Percentiles rank a stretch among this genome's conserved stretches.
Evolutionary conservation across 2,888 invertebrate species (phyloP).

Genomic region (Lutraria lutraria): DNA sequence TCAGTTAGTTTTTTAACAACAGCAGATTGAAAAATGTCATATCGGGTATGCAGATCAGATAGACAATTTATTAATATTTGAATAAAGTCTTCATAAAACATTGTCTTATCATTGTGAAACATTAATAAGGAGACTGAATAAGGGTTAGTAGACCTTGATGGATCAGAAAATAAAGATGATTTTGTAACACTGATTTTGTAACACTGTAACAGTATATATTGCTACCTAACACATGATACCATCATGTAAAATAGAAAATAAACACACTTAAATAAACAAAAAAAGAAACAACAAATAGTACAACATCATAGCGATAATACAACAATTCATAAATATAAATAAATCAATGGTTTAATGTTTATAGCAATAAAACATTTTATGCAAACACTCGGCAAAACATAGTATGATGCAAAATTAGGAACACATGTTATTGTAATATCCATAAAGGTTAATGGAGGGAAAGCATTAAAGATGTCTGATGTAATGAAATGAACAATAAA

Average conservation of each 20-base stretch:
- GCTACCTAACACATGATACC: conserved; percentile 5
- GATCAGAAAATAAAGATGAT: background rate
- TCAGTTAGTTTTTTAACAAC: no score
- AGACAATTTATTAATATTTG: no score
- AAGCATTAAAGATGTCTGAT: background rate
- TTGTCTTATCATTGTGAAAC: background rate
- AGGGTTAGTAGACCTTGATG: background rate
- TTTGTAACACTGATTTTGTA: background rate
- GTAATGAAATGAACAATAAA: background rate
- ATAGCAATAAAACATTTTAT: background rate
- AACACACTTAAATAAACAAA: conserved; percentile 15
- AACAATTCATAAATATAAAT: background rate
- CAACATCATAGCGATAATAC: conserved; percentile 4
- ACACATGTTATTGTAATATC: background rate
- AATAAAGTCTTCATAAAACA: no score
- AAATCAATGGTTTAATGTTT: background rate
- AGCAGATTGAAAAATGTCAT: no score
- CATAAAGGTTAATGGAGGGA: background rate
- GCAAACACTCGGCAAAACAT: background rate
- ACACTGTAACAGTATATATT: conserved; percentile 1
- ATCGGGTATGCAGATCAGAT: no score
- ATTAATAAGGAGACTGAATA: background rate
- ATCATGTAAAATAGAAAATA: conserved; percentile 7
- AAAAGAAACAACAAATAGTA: conserved; percentile 9
- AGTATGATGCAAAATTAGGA: background rate